Evolutionary conservation across 2,797 vertebrate species (phyloP).

Genomic region (Takifugu rubripes): DNA sequence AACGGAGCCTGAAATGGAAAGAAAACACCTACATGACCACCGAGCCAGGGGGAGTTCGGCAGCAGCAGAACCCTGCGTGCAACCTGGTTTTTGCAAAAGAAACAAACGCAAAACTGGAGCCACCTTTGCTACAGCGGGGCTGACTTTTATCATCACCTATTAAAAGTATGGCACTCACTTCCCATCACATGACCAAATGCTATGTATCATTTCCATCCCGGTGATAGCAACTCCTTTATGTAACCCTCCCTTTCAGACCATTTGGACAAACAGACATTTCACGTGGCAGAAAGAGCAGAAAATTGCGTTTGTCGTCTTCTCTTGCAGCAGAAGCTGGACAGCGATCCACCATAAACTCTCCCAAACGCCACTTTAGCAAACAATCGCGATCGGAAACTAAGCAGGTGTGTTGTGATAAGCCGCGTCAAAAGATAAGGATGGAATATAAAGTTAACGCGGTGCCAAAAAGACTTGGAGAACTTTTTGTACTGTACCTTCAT

Average conservation of each 20-base stretch:
- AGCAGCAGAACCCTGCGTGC: neutral
- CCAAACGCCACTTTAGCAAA: no score
- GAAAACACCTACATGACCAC: slow-evolving; percentile 40
- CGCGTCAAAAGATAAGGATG: neutral
- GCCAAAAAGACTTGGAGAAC: slow-evolving; percentile 12
- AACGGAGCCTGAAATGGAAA: slow-evolving; percentile 73
- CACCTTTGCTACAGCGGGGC: neutral
- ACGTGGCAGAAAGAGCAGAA: slow-evolving; percentile 31
- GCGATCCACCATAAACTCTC: no score
- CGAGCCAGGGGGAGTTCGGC: neutral
- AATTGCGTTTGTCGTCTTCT: no score
- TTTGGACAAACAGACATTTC: slow-evolving; percentile 19
- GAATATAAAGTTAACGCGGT: neutral
- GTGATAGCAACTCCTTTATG: neutral
- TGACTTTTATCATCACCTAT: neutral
- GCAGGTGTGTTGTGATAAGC: no score
- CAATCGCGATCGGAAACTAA: no score
- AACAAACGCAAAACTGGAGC: no score
- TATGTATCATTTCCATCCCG: no score
- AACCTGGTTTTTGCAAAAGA: no score
- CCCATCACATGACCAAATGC: slow-evolving; percentile 5
- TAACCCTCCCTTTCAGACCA: neutral
- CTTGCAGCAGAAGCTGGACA: no score
- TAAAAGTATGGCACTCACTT: neutral
- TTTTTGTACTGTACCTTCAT: slow-evolving; percentile 73